Evolutionary conservation across 2,888 invertebrate genomes (phyloP), one percentile per base, ranked within the genome.

Genomic region (Polydrusus tereticollis): DNA sequence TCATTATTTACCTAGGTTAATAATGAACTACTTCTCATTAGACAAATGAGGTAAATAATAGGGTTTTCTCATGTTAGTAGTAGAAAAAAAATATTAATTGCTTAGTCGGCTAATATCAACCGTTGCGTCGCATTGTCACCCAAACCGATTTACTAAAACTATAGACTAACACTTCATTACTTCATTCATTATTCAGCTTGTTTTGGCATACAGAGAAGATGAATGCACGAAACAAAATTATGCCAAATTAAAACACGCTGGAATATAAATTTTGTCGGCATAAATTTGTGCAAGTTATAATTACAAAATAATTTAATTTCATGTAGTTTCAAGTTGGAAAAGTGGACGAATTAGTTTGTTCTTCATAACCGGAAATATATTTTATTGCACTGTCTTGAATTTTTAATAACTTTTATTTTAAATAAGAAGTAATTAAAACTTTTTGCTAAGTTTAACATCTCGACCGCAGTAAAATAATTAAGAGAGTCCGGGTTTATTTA

Each of bases 311-410:
- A 50, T 50, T 50, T 26, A 26, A 50, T 50, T 50, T 50, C 26
- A 26, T 50, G 50, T 50, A 50, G 50, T 50, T 50, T 14, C 26
- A 26, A 26, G 14, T 50, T 50, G 50, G 50, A 26, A 50, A 50
- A 50, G 50, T 50, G 26, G 50, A 26, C 50, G 50, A 50, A 50
- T 50, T 50, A 26, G 50, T 50, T 50, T 26, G 50, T 50, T 50
- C 50, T 23, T 50, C 23, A 5, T 8, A 23, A 23, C 50, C 50
- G 26, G 50, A 50, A 50, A 50, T 50, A 50, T 50, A 50, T 50
- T 50, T 50, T 50, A 50, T 50, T 26, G 50, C 50, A 50, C 50
- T 23, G 50, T 50, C 50, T 50, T 23, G 26, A 50, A 26, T 50
- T 50, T 50, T 50, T 26, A 50, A 26, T 14, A 50, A 50, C 26